Evolutionary conservation across 2,888 invertebrate species (phyloP).

Genomic region (Cheilosia vulpina): DNA sequence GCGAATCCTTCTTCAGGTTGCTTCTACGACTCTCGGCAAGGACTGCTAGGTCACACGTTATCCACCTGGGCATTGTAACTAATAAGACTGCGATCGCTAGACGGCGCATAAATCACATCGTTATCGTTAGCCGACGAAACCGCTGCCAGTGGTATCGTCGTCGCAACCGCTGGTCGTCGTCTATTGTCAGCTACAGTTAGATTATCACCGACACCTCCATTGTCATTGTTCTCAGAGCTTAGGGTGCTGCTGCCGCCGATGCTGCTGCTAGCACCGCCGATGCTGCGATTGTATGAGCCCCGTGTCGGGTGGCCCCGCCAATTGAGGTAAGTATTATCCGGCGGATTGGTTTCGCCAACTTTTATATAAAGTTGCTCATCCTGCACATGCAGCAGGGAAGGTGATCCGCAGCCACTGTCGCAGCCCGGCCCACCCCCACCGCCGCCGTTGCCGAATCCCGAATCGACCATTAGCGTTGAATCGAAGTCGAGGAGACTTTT

Average conservation of each 20-base stretch:
- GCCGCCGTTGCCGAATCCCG: conserved; percentile 79
- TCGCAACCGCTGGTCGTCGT: conserved; percentile 48
- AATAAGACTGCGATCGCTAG: conserved; percentile 82
- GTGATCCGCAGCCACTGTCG: conserved; percentile 77
- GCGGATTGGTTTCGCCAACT: conserved; percentile 80
- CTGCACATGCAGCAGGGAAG: conserved; percentile 81
- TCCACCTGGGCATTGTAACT: conserved; percentile 79
- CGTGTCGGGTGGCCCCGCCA: conserved; percentile 80
- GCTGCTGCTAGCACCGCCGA: conserved; percentile 74
- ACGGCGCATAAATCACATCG: conserved; percentile 83
- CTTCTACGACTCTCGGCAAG: conserved; percentile 57
- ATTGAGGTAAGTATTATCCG: conserved; percentile 76
- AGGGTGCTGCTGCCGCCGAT: conserved; percentile 77
- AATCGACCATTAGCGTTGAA: conserved; percentile 79
- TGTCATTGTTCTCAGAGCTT: conserved; percentile 75
- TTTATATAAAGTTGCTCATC: conserved; percentile 83
- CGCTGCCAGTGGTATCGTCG: conserved; percentile 16
- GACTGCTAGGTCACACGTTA: conserved; percentile 71
- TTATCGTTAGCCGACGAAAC: conserved; percentile 71
- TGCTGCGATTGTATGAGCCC: conserved; percentile 76
- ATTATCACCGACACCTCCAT: conserved; percentile 66
- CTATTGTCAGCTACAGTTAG: conserved; percentile 68
- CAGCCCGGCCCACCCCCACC: conserved; percentile 55
- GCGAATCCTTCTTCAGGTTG: conserved; percentile 17
- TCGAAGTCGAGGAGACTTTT: conserved; percentile 73